Conservation (phyloP, 2,888 invertebrate species). For the Ochropleura leucogaster region DNA sequence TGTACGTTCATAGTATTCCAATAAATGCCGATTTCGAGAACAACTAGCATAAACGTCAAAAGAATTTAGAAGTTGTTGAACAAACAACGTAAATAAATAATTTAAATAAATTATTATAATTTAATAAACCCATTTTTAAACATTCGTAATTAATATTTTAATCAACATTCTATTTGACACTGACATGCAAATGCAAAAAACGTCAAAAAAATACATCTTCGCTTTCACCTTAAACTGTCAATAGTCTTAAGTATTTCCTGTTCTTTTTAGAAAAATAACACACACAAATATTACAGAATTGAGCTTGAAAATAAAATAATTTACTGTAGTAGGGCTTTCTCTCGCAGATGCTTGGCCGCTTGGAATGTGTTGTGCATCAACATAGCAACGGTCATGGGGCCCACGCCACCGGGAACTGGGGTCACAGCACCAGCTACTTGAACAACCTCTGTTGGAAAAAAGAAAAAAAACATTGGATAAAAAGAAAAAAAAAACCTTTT, state of each 20-base stretch:
- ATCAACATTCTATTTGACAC: too few species aligned
- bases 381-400: slow-evolving; percentile 98
- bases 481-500: neutral
- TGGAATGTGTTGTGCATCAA: slow-evolving; percentile 96
- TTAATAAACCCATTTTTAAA: too few species aligned
- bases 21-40: too few species aligned
- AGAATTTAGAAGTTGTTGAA: too few species aligned
- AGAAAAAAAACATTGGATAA: neutral
- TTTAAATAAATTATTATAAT: too few species aligned
- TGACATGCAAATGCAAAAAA: too few species aligned
- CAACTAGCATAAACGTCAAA: too few species aligned
- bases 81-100: too few species aligned
- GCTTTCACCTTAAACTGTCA: neutral
- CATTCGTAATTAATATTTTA: too few species aligned
- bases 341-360: slow-evolving; percentile 91
- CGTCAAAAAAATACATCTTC: too few species aligned
- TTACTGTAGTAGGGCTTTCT: slow-evolving; percentile 68
- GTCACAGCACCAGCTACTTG: slow-evolving; percentile 96
- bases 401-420: slow-evolving; percentile 97
- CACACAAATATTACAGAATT: neutral
- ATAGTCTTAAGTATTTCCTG: slow-evolving; percentile 17
- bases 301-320: slow-evolving; percentile 23
- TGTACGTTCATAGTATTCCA: too few species aligned
- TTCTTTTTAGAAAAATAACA: slow-evolving; percentile 17
- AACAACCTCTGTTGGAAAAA: slow-evolving; percentile 91